Evolutionary conservation across 2,113 vertebrate genomes (phyloP).

Genomic region (Dermatemys mawii): DNA sequence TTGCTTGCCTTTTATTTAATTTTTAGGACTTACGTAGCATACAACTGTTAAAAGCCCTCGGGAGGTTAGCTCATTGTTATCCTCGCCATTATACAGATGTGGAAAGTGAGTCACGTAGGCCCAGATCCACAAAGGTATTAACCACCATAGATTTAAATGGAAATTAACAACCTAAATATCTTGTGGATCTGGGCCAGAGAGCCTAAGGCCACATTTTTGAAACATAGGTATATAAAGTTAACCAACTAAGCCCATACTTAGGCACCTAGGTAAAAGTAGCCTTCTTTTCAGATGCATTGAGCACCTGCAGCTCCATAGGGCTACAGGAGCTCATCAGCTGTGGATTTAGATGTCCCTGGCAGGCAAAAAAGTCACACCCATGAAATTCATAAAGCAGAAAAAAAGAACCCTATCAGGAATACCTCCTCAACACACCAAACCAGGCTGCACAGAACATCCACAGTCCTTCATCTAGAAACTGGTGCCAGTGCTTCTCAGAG

Average conservation of each 20-base stretch:
- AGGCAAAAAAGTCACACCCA: background rate
- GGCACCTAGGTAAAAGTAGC: background rate
- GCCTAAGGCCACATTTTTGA: background rate
- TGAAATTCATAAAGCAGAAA: background rate
- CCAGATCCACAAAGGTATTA: background rate
- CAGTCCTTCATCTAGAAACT: background rate
- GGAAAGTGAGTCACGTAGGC: background rate
- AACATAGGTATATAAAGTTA: background rate
- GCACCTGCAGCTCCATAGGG: background rate
- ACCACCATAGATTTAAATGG: background rate
- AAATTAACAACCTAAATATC: background rate
- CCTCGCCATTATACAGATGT: background rate
- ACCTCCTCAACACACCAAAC: too few species aligned
- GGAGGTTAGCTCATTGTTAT: background rate
- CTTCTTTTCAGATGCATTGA: background rate
- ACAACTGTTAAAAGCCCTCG: background rate
- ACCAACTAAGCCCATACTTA: background rate
- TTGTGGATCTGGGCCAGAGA: background rate
- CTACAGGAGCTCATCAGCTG: background rate
- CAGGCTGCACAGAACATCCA: background rate
- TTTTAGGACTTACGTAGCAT: background rate
- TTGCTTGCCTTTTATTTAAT: background rate
- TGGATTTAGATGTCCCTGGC: background rate
- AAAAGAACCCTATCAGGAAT: background rate
- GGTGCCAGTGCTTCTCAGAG: background rate